Conservation (phyloP, 2,797 vertebrate species). For the Falco rusticolus region DNA sequence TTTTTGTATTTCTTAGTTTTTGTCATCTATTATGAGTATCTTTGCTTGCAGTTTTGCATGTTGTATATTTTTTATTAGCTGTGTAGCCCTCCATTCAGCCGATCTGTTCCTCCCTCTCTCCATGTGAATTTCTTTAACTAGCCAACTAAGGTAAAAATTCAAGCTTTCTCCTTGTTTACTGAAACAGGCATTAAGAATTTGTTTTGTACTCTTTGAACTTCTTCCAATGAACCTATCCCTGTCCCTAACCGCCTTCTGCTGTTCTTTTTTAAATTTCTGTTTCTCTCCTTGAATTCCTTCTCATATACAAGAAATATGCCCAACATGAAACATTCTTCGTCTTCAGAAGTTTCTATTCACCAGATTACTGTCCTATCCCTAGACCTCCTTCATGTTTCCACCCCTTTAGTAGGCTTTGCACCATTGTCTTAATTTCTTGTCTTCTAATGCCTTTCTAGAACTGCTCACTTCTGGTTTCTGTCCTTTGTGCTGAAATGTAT, state of each 20-base stretch:
- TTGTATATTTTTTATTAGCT: neutral
- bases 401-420: neutral
- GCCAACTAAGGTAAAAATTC: neutral
- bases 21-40: neutral
- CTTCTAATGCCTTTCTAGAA: constrained; percentile 14
- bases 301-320: neutral
- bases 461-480: constrained; percentile 47
- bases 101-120: neutral
- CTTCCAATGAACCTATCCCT: neutral
- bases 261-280: neutral
- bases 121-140: neutral
- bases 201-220: neutral
- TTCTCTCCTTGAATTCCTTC: neutral
- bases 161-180: neutral
- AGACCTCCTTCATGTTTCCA: neutral
- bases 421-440: neutral
- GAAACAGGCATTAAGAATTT: neutral
- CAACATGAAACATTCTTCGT: neutral
- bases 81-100: neutral
- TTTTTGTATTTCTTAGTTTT: constrained; percentile 26
- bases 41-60: neutral
- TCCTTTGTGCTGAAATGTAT: constrained; percentile 33
- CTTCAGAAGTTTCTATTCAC: neutral
- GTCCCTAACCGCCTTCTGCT: neutral
- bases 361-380: neutral